phyloP scores from a whole-genome alignment of 1,140 invertebrate species.

The Drosophila burlai region DNA sequence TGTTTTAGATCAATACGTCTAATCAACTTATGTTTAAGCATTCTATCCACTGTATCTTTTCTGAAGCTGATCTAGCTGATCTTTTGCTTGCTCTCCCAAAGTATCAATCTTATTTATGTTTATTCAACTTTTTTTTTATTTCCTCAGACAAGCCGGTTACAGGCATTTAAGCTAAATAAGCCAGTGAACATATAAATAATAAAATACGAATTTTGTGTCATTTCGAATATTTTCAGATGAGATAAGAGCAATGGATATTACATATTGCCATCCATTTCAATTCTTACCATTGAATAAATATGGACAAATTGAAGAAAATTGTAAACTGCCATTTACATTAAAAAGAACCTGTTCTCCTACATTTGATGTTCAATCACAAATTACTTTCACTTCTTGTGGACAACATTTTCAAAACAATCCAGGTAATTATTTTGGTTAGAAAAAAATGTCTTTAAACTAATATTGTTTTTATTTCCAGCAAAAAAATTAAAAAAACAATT shows the following conservation, averaged over 20 bases:
- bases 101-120: no score
- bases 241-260: background rate
- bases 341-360: background rate
- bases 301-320: background rate
- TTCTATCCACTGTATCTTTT: no score
- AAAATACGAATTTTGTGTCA: background rate
- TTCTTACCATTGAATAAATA: background rate
- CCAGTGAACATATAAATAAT: no score
- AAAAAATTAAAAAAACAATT: slow-evolving; percentile 93
- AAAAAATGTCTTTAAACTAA: background rate
- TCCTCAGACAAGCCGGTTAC: no score
- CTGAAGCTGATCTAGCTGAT: no score
- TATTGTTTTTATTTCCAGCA: slow-evolving; percentile 76
- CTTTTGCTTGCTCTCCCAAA: no score
- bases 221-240: slow-evolving; percentile 4
- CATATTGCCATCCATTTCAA: background rate
- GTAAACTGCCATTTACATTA: background rate
- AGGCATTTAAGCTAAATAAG: no score
- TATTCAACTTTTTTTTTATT: no score
- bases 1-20: no score
- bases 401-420: background rate
- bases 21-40: no score
- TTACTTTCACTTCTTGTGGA: background rate
- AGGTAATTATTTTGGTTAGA: slow-evolving; percentile 8
- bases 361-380: background rate